Percentiles rank a stretch among this genome's conserved stretches.
Evolutionary conservation across 2,797 vertebrate species (phyloP).

Genomic region (Bradypodion pumilum): DNA sequence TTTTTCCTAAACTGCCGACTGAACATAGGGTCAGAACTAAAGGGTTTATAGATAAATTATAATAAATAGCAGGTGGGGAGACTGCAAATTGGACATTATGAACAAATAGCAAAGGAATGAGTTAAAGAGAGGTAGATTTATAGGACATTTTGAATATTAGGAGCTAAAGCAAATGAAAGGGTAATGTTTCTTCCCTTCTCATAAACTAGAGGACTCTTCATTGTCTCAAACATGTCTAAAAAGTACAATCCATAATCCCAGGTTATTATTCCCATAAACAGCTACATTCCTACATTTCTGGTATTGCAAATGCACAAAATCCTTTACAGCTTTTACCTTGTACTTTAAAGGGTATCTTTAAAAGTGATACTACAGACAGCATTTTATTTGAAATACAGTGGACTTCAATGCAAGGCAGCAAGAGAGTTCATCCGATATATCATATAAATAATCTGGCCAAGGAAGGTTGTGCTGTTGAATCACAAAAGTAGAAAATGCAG

Average conservation of each 20-base stretch:
- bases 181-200: background rate
- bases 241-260: background rate
- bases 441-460: background rate
- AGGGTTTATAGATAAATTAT: background rate
- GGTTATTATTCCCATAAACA: background rate
- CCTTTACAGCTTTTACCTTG: background rate
- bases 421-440: background rate
- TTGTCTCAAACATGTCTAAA: background rate
- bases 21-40: background rate
- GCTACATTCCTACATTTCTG: background rate
- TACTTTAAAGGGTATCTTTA: background rate
- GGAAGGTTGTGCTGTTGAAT: background rate
- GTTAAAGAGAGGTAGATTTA: background rate
- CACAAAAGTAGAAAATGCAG: background rate
- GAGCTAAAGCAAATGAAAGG: background rate
- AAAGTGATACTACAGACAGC: background rate
- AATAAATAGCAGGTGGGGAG: background rate
- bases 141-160: background rate
- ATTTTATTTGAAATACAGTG: background rate
- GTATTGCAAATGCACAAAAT: background rate
- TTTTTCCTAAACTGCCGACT: background rate
- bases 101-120: background rate
- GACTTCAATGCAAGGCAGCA: background rate
- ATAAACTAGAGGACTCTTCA: background rate
- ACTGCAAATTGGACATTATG: background rate